Base-by-base conservation (phyloP, 2,797 vertebrate species). In the Diglossa cyanea region DNA sequence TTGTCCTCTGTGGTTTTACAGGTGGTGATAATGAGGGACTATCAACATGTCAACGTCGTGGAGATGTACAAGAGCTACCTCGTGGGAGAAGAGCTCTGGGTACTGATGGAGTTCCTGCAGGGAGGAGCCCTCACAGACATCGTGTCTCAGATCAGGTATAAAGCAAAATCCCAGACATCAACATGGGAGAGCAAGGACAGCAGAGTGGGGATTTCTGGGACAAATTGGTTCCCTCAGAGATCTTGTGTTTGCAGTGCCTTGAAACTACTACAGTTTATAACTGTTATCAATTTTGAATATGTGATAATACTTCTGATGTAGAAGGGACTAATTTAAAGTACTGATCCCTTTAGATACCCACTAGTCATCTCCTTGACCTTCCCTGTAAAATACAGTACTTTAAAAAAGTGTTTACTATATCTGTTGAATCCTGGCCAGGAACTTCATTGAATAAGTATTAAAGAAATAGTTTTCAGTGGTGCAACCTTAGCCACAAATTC, bases 21-120 rank as follows among this genome's bases (percentile, higher is more conserved):
- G 99, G 99, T 99, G 96, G 99, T 99, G 91, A 99, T 99, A 93
- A 99, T 99, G 99, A 98, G 99, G 88, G 99, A 99, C 97, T 99
- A 99, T 77, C 99, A 99, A 91, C 99, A 99, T 17, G 98, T 98
- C 96, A 99, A 99, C 0, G 99, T 99, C 11, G 99, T 99, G 97
- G 99, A 99, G 98, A 99, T 99, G 99, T 99, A 99, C 94, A 99
- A 99, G 97, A 99, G 99, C 74, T 99, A 99, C 58, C 98, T 99
- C 11, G 99, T 99, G 95, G 99, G 99, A 77, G 99, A 99, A 96
- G 99, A 99, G 95, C 98, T 99, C 77, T 99, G 99, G 99, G 99
- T 99, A 63, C 98, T 99, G 90, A 99, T 99, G 99, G 99, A 99
- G 97, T 99, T 99, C 97, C 98, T 99, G 90, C 99, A 99, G 96